Evolutionary conservation across 2,888 invertebrate species (phyloP), one percentile per base, ranked within the genome.

Genomic region (Plebejus argus): DNA sequence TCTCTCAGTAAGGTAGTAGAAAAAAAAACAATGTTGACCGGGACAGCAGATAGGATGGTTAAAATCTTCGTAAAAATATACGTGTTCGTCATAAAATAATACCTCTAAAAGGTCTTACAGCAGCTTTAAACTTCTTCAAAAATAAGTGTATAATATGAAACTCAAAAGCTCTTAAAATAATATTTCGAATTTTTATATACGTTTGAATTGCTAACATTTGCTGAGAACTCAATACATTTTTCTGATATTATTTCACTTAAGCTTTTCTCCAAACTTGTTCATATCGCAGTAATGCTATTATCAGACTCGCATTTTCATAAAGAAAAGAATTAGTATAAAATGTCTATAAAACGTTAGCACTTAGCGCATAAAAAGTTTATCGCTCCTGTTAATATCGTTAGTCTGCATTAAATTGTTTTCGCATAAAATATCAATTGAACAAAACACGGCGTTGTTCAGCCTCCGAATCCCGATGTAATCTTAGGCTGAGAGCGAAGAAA

Each of bases 371-470:
- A 61, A 66, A 66, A 66, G 66, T 66, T 66, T 28, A 66, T 66
- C 28, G 23, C 61, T 23, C 5, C 28, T 66, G 66, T 20, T 28
- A 28, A 66, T 66, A 66, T 66, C 66, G 33, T 18, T 15, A 28
- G 33, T 28, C 66, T 66, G 66, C 66, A 66, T 33, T 66, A 28
- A 33, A 66, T 66, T 66, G 28, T 18, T 33, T 66, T 33, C 66
- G 28, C 66, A 66, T 33, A 66, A 66, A 66, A 66, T 33, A 66
- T 66, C 66, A 66, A 66, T 66, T 66, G 66, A 66, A 66, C 66
- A 66, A 28, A 66, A 66, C 66, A 66, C 28, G 66, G 66, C 20
- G 23, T 15, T 28, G 28, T 66, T 33, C 15, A 66, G 28, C 6
- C 66, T 28, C 66, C 3, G 23, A 66, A 33, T 28, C 28, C 23